Evolutionary conservation across 1,140 invertebrate species (phyloP), one percentile per base, ranked within the genome.

Genomic region (Lasioglossum baleicum): DNA sequence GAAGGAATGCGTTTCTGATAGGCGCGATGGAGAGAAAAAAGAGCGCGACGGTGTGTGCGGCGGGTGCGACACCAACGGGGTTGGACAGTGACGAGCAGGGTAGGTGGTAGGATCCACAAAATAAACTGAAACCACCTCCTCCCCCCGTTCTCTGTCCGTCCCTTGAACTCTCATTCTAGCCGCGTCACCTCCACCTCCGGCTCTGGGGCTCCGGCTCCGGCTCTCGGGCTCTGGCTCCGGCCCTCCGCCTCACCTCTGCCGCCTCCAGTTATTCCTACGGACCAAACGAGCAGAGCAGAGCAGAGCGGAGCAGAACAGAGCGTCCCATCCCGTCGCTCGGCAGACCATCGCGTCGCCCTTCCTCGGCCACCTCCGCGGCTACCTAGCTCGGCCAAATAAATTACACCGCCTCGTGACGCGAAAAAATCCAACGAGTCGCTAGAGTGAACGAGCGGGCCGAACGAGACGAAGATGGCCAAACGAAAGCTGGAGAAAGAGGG

Each of bases 391-490:
- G 87, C 90, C 91, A 91, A 92, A 92, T 92, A 92, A 92, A 92
- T 92, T 92, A 92, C 91, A 92, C 90, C 91, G 90, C 90, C 90
- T 92, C 91, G 91, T 92, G 91, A 92, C 91, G 91, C 91, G 91
- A 92, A 92, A 92, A 92, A 92, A 92, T 90, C 91, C 91, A 92
- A 92, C 90, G 90, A 91, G 91, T 91, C 89, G 88, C 87, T 82
- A 86, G 90, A 90, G 91, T 77, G 90, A 90, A 83, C 74, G 84
- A 85, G 87, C 72, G 26, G 51, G 68, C 75, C 53, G 56, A 60
- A 67, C 53, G 20, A 20, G 53, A 80, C 44, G 65, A 66, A 42
- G 70, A 67, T 13, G 58, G 13, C 22, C 35, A 65, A 13, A 48
- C 44, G 61, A 15, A n/a, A 7, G 17, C 40, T 40, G 20, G 51